Conservation (phyloP, 2,797 vertebrate genomes). For the Gallinago nigripennis region DNA sequence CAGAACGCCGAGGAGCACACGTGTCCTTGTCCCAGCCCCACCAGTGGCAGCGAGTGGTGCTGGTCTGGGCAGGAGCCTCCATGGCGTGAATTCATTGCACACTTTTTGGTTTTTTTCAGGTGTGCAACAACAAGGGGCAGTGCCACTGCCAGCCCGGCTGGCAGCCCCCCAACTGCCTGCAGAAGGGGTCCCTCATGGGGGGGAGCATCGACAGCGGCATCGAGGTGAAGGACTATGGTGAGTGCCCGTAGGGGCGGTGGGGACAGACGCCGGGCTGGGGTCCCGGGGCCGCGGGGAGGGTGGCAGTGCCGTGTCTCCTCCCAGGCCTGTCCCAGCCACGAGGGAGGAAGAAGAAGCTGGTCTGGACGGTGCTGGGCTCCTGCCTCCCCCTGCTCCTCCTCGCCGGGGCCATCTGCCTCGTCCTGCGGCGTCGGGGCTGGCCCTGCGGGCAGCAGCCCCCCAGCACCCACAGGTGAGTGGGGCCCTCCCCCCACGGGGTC, state of each 20-base stretch:
- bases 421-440: not conserved
- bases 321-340: not conserved
- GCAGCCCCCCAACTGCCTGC: slow-evolving; percentile 19
- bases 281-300: not conserved
- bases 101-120: not conserved
- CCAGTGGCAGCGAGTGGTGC: not conserved
- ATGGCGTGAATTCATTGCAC: accelerated
- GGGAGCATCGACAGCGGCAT: not conserved
- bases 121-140: slow-evolving; percentile 21
- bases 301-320: not conserved
- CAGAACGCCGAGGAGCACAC: accelerated
- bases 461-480: not conserved
- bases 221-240: accelerated
- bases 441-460: accelerated
- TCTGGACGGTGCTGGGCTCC: not conserved
- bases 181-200: accelerated
- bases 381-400: not conserved
- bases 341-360: accelerated
- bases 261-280: not conserved
- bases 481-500: accelerated
- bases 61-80: not conserved
- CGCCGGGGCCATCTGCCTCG: accelerated
- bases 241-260: not conserved
- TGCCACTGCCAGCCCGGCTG: slow-evolving; percentile 53
- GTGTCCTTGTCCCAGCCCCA: not conserved